Evolutionary conservation across 2,797 vertebrate genomes (phyloP).

Genomic region (Hippoglossus hippoglossus): DNA sequence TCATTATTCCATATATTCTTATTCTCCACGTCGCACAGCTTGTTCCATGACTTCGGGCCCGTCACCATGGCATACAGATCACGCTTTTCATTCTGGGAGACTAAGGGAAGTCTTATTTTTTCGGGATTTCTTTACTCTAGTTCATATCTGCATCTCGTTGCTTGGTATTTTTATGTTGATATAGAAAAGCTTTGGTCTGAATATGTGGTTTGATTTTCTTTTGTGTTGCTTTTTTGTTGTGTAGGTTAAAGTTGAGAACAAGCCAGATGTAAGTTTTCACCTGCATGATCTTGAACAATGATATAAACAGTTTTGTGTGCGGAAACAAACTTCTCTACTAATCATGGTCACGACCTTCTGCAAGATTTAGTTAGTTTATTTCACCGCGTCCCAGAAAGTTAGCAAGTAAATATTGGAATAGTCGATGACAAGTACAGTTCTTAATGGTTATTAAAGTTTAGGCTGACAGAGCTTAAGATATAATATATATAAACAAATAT

Average conservation of each 20-base stretch:
- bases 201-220: constrained; percentile 60
- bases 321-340: not conserved
- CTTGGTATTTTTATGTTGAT: not conserved
- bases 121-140: constrained; percentile 16
- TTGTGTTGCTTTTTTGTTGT: constrained; percentile 68
- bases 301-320: constrained; percentile 24
- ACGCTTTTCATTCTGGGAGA: constrained; percentile 98
- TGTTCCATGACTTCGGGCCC: constrained; percentile 80
- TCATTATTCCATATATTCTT: constrained; percentile 59
- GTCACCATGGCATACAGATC: constrained; percentile 95
- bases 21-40: constrained; percentile 68
- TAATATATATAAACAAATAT: too few species aligned
- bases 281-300: constrained; percentile 35
- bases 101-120: constrained; percentile 93
- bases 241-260: constrained; percentile 96
- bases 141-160: constrained; percentile 37
- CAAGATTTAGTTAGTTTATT: not conserved
- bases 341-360: not conserved
- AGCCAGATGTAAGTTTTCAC: constrained; percentile 89
- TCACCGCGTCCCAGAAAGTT: not conserved
- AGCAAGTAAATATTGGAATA: not conserved
- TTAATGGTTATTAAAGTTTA: not conserved
- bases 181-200: constrained; percentile 8
- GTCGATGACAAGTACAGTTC: not conserved
- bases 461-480: not conserved